Conservation (phyloP, 2,797 vertebrate genomes). For the Sparidentex hasta region DNA sequence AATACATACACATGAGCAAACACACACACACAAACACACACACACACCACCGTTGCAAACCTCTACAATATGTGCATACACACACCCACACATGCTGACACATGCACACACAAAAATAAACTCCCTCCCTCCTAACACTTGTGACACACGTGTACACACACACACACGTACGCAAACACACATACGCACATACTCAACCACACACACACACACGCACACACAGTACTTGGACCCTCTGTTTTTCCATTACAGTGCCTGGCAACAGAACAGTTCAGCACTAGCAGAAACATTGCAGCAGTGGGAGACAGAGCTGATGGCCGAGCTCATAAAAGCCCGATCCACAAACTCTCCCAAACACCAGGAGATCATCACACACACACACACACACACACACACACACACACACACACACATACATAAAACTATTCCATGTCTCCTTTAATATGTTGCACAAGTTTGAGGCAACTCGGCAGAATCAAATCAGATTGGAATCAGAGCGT, state of each 20-base stretch:
- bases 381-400: constrained; percentile 19
- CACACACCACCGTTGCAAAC: constrained; percentile 16
- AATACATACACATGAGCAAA: background rate
- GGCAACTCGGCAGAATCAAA: background rate
- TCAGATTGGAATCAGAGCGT: background rate
- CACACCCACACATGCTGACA: constrained; percentile 59
- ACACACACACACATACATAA: constrained; percentile 16
- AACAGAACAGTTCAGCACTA: constrained; percentile 46
- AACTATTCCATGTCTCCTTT: background rate
- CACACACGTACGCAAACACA: constrained; percentile 10
- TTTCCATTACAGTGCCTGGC: constrained; percentile 74
- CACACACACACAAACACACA: background rate
- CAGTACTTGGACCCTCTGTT: constrained; percentile 60
- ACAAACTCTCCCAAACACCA: constrained; percentile 23
- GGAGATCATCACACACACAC: constrained; percentile 4
- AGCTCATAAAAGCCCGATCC: constrained; percentile 56
- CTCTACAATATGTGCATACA: constrained; percentile 23
- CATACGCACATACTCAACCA: constrained; percentile 29
- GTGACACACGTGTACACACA: constrained; percentile 39
- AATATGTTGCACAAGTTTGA: background rate
- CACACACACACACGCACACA: constrained; percentile 22
- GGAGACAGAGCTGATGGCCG: constrained; percentile 54
- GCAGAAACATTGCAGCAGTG: constrained; percentile 56
- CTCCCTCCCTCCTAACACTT: constrained; percentile 29
- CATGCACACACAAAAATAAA: constrained; percentile 50